These are phyloP conservation scores for Dioctria rufipes DNA, from an alignment of 2,888 invertebrate species.

Conservation along the genomic window DNA sequence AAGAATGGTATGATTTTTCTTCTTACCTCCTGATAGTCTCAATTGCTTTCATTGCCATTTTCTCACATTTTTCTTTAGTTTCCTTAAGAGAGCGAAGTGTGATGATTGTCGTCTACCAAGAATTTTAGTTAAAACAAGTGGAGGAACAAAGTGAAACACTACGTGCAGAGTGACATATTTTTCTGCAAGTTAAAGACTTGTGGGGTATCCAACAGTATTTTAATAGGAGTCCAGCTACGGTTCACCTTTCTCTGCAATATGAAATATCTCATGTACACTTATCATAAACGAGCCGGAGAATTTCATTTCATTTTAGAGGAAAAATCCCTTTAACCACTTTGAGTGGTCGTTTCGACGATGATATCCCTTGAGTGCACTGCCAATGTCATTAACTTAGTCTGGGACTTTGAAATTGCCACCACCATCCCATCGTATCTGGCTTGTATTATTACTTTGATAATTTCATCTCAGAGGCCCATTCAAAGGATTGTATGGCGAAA, in stretches of 20 bases:
- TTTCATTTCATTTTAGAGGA: constrained; percentile 43
- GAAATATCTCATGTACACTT: neutral
- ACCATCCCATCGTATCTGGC: constrained; percentile 1
- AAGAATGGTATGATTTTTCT: too few species aligned
- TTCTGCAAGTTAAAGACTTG: constrained; percentile 17
- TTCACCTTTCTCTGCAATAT: neutral
- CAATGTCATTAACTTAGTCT: constrained; percentile 49
- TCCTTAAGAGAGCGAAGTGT: constrained; percentile 17
- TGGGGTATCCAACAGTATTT: neutral
- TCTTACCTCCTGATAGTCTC: neutral
- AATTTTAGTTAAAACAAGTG: constrained; percentile 10
- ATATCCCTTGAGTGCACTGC: constrained; percentile 45
- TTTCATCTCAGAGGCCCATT: constrained; percentile 49
- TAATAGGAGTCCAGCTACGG: constrained; percentile 21
- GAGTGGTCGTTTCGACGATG: constrained; percentile 43
- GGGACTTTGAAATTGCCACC: constrained; percentile 41
- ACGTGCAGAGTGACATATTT: neutral
- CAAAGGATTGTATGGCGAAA: constrained; percentile 39
- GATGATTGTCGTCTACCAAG: constrained; percentile 32
- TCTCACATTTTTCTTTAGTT: constrained; percentile 32
- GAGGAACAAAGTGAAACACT: constrained; percentile 8
- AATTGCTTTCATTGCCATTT: constrained; percentile 46
- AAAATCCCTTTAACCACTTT: constrained; percentile 41
- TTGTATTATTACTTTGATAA: constrained; percentile 52
- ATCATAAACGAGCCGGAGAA: constrained; percentile 43